phyloP scores from a whole-genome alignment of 2,888 invertebrate species.

The Torymus tubicola region DNA sequence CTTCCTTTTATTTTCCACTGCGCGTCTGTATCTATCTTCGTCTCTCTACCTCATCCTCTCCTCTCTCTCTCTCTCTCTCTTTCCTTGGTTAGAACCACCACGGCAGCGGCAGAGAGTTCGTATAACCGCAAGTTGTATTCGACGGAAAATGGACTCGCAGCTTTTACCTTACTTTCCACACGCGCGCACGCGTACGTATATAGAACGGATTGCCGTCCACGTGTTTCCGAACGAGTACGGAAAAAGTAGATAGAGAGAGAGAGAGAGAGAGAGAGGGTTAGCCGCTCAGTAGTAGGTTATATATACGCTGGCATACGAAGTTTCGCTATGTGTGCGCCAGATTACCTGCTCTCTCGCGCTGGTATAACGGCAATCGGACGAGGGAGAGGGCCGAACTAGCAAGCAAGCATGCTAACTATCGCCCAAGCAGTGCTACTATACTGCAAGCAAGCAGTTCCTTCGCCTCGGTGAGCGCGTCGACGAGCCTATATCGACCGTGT shows the following conservation, averaged over 20 bases:
- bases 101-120: constrained; percentile 57
- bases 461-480: neutral
- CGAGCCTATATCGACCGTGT: constrained; percentile 50
- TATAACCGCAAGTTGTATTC: constrained; percentile 66
- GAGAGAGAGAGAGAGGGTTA: constrained; percentile 6
- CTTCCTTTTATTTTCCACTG: constrained; percentile 44
- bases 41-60: constrained; percentile 19
- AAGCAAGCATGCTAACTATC: constrained; percentile 63
- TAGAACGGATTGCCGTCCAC: constrained; percentile 18
- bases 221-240: constrained; percentile 48
- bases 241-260: too few relatives aligned
- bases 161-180: constrained; percentile 47
- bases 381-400: neutral
- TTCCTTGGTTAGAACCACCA: constrained; percentile 54
- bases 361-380: constrained; percentile 63
- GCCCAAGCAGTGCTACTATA: constrained; percentile 11
- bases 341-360: constrained; percentile 58
- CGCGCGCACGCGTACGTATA: neutral
- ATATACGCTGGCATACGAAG: constrained; percentile 57
- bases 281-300: constrained; percentile 42
- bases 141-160: constrained; percentile 64
- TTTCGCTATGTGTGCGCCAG: constrained; percentile 65
- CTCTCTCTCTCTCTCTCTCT: constrained; percentile 51
- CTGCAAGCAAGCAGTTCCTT: neutral
- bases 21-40: neutral